A percentile compares a stretch with the other conserved stretches of the same genome.
phyloP scores from a whole-genome alignment of 2,113 vertebrate genomes.

The Vulpes lagopus region DNA sequence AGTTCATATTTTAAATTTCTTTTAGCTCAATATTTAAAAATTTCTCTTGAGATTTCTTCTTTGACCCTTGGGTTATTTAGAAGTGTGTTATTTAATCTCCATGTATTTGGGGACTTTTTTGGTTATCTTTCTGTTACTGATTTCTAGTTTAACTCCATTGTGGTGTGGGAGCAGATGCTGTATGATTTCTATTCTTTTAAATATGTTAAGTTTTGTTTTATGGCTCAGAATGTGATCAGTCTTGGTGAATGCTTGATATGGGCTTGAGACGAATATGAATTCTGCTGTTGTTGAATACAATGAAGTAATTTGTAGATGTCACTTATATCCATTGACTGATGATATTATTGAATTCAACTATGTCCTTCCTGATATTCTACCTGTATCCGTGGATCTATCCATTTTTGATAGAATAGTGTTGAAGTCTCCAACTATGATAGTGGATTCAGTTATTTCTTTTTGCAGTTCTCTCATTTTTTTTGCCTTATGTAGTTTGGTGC shows the following conservation, averaged over 20 bases:
- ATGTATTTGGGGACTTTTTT: not conserved
- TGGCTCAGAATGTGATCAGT: not conserved
- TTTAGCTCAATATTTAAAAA: not conserved
- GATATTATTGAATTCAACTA: not conserved
- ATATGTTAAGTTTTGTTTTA: not conserved
- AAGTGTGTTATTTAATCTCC: not conserved
- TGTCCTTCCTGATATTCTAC: not conserved
- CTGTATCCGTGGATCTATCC: not conserved
- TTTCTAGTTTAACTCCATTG: not conserved
- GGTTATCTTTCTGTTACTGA: not conserved
- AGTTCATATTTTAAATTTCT: not conserved
- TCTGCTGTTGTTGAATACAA: not conserved
- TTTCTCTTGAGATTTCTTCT: not conserved
- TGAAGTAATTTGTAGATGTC: not conserved
- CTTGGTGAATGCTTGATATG: not conserved
- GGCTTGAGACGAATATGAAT: not conserved
- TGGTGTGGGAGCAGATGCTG: not conserved
- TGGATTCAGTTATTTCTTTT: not conserved
- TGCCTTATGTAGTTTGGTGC: not conserved
- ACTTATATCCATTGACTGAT: not conserved
- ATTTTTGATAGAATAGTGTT: not conserved
- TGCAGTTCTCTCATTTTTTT: not conserved
- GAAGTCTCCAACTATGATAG: not conserved
- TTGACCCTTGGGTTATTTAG: not conserved
- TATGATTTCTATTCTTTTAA: not conserved